These are phyloP conservation scores for Drosophila gunungcola DNA, from an alignment of 1,140 invertebrate species.

Conservation along the genomic window DNA sequence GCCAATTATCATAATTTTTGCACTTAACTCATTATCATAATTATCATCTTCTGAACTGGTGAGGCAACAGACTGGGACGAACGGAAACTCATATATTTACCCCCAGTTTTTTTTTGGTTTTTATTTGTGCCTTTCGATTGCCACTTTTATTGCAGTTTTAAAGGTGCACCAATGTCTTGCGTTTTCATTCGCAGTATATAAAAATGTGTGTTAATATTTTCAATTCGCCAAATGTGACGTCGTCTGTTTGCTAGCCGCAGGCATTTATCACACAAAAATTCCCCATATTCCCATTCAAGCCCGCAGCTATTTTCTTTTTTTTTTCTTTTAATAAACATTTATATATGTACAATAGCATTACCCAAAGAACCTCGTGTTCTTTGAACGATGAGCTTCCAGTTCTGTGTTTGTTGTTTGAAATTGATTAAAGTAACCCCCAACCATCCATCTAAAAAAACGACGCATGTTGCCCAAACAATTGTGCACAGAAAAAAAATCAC, in stretches of 20 bases:
- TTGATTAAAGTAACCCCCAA: constrained; percentile 74
- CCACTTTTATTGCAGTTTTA: constrained; percentile 45
- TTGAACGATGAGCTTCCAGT: constrained; percentile 43
- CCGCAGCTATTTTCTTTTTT: constrained; percentile 2
- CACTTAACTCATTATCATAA: constrained; percentile 74
- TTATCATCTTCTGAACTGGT: constrained; percentile 53
- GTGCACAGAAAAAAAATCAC: constrained; percentile 20
- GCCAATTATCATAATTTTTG: constrained; percentile 78
- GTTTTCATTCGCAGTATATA: constrained; percentile 3
- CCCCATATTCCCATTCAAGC: constrained; percentile 4
- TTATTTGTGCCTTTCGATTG: constrained; percentile 7
- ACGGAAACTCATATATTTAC: constrained; percentile 35
- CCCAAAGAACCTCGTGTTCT: constrained; percentile 69
- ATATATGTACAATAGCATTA: constrained; percentile 56
- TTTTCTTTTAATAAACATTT: constrained; percentile 54
- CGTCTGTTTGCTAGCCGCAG: constrained; percentile 37
- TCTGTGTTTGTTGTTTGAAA: constrained; percentile 72
- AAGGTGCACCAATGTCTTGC: constrained; percentile 27
- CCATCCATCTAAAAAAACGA: constrained; percentile 43
- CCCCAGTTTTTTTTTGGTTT: constrained; percentile 3
- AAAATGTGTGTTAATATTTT: constrained; percentile 29
- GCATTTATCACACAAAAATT: constrained; percentile 35
- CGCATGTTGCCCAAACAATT: constrained; percentile 63
- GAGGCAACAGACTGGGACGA: constrained; percentile 13
- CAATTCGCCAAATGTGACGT: constrained; percentile 55